Evolutionary conservation across 2,113 vertebrate species (phyloP).

Genomic region (Osmerus eperlanus): DNA sequence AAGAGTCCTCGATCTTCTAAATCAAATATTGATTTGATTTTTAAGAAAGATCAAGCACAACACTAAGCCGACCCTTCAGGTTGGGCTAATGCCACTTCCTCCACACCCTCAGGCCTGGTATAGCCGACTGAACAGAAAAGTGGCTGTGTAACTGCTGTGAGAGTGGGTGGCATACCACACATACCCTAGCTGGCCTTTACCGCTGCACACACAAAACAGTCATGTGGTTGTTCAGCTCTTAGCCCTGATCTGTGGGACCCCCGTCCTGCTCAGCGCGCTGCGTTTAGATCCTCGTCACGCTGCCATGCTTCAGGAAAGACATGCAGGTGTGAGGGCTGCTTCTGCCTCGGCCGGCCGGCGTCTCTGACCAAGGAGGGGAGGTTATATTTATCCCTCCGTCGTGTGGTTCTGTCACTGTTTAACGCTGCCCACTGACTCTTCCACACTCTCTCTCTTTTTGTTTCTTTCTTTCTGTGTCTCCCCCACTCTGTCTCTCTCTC

Average conservation of each 20-base stretch:
- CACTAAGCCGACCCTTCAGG: too few relatives aligned
- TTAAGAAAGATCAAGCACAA: too few relatives aligned
- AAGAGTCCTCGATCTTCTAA: too few relatives aligned
- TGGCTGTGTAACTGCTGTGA: neutral
- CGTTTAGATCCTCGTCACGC: too few relatives aligned
- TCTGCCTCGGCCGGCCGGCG: too few relatives aligned
- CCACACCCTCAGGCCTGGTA: neutral
- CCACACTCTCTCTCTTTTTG: neutral
- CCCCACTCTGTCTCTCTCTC: neutral
- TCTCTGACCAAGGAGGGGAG: neutral
- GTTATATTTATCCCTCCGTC: conserved; percentile 17
- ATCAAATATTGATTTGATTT: too few relatives aligned
- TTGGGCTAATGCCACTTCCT: neutral
- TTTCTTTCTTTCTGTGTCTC: neutral
- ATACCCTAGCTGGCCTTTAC: conserved; percentile 16
- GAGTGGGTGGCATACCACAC: neutral
- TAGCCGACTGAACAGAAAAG: neutral
- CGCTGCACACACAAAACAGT: conserved; percentile 9
- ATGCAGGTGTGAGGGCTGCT: neutral
- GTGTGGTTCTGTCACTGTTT: conserved; percentile 22
- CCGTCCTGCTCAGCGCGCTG: too few relatives aligned
- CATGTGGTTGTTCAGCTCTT: too few relatives aligned
- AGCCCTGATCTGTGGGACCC: too few relatives aligned
- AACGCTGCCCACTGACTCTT: neutral
- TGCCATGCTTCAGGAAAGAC: neutral